Conservation (phyloP, 35 echinoderm and acorn worm genomes). For the Diadema setosum region DNA sequence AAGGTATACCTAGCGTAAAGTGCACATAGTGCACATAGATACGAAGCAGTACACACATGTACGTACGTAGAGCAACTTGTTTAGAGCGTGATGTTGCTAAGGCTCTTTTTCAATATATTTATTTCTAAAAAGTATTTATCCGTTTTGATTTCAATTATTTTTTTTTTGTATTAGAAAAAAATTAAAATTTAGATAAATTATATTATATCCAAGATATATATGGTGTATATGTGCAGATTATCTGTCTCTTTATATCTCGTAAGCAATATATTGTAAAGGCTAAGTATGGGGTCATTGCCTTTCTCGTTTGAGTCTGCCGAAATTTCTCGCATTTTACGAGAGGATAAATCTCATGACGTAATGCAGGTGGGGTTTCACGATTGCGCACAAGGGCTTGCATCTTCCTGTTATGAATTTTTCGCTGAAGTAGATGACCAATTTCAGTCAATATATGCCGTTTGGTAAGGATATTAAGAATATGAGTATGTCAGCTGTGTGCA, state of each 20-base stretch:
- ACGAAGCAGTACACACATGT: not conserved
- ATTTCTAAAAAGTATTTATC: not conserved
- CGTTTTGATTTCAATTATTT: not conserved
- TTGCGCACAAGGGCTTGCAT: constrained; percentile 25
- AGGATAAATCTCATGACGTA: not conserved
- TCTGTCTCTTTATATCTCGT: not conserved
- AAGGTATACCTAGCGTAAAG: too few species aligned
- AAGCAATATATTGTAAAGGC: not conserved
- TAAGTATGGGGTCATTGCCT: not conserved
- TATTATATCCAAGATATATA: not conserved
- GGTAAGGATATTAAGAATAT: not conserved
- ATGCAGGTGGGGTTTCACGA: constrained; percentile 33
- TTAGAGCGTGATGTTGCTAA: constrained; percentile 1
- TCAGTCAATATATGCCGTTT: not conserved
- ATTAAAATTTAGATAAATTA: not conserved
- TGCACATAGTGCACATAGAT: too few species aligned
- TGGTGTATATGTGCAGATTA: not conserved
- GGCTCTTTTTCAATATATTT: not conserved
- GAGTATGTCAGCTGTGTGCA: not conserved
- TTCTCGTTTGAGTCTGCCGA: not conserved
- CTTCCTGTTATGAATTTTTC: not conserved
- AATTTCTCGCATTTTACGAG: not conserved
- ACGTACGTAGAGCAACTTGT: not conserved
- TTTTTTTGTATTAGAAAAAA: not conserved
- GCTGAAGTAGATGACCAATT: not conserved